A percentile compares a stretch with the other conserved stretches of the same genome.
Evolutionary conservation across 2,113 vertebrate species (phyloP).

Genomic region (Channa argus): DNA sequence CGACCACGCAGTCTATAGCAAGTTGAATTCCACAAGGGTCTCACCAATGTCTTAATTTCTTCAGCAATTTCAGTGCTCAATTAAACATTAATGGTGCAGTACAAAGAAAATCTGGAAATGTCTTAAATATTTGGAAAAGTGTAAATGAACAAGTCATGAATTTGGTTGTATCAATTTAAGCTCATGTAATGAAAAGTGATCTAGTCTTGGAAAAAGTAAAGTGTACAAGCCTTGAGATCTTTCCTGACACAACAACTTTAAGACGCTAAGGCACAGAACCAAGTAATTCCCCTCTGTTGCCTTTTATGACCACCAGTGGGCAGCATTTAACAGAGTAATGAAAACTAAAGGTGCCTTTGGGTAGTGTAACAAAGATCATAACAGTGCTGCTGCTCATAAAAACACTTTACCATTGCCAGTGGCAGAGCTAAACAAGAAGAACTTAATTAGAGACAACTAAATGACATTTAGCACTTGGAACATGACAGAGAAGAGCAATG

Average conservation of each 20-base stretch:
- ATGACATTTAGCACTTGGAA: neutral
- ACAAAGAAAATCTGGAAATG: neutral
- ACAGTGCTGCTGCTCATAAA: constrained; percentile 2
- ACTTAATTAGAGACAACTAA: neutral
- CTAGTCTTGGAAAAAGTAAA: neutral
- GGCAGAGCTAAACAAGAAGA: neutral
- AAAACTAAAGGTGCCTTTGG: constrained; percentile 9
- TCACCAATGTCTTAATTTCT: neutral
- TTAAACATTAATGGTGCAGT: neutral
- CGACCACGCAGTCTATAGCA: constrained; percentile 39
- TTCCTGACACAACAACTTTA: neutral
- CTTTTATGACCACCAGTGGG: constrained; percentile 68
- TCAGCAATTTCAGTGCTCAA: constrained; percentile 2
- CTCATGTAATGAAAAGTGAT: neutral
- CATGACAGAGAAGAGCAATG: neutral
- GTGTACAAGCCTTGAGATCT: neutral
- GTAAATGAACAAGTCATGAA: too few species aligned
- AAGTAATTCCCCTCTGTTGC: constrained; percentile 20
- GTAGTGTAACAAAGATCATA: neutral
- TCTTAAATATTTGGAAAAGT: too few species aligned
- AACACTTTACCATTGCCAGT: neutral
- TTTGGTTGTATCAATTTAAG: neutral
- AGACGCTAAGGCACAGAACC: too few species aligned
- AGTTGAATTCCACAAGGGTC: constrained; percentile 44
- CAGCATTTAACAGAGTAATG: constrained; percentile 62